These are phyloP conservation scores for Cryptotermes secundus DNA, from an alignment of 1,140 invertebrate genomes.

Conservation along the genomic window DNA sequence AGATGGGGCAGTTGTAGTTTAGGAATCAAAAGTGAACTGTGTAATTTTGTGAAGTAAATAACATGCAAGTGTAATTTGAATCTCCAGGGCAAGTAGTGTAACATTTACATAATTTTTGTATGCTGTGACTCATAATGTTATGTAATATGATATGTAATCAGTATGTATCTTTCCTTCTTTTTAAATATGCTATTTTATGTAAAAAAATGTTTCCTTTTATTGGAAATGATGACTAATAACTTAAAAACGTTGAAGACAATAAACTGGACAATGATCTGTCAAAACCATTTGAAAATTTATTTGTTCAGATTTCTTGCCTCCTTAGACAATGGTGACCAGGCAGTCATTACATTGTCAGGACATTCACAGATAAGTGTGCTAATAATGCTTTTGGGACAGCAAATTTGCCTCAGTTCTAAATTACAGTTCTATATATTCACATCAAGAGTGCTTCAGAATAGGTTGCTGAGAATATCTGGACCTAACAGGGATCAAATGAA, in stretches of 20 bases:
- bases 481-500: no score
- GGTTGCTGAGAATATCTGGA: no score
- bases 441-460: no score
- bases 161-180: conserved; percentile 16
- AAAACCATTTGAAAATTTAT: not conserved
- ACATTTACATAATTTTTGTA: conserved; percentile 15
- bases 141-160: conserved; percentile 18
- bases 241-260: conserved; percentile 27
- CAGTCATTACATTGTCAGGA: no score
- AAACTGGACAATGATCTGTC: conserved; percentile 21
- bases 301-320: not conserved
- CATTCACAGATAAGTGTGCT: no score
- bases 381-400: no score
- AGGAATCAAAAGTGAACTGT: not conserved
- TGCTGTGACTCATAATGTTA: conserved; percentile 6
- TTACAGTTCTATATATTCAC: no score
- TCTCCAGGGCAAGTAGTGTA: not conserved
- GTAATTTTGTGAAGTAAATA: not conserved
- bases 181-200: conserved; percentile 29
- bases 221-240: conserved; percentile 15
- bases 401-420: no score
- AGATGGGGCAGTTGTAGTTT: not conserved
- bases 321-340: not conserved
- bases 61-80: not conserved
- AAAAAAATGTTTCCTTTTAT: conserved; percentile 22